Conservation (phyloP, 1,140 invertebrate species). For the Lepidurus apus region DNA sequence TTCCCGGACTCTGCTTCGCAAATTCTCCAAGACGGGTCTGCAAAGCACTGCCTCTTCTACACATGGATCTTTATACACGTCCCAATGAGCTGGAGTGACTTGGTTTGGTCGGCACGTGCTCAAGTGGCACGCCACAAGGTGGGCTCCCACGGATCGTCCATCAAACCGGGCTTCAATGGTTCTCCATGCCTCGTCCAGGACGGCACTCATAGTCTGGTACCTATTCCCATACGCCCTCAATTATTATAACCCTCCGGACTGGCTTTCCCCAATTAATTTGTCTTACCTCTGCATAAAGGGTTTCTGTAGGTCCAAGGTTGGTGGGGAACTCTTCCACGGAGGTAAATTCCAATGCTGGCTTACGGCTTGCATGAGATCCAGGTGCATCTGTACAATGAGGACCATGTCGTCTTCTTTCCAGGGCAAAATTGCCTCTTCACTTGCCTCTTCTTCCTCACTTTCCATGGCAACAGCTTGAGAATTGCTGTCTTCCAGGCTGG, state of each 20-base stretch:
- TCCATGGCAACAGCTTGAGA: neutral
- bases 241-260: neutral
- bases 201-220: neutral
- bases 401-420: slow-evolving; percentile 6
- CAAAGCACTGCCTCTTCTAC: slow-evolving; percentile 69
- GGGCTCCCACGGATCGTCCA: neutral
- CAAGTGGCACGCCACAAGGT: neutral
- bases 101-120: neutral
- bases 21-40: slow-evolving; percentile 57
- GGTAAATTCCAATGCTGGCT: neutral
- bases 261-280: neutral
- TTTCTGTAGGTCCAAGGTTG: neutral
- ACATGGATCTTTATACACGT: slow-evolving; percentile 85
- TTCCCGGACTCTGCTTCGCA: slow-evolving; percentile 57
- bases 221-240: neutral
- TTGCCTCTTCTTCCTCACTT: neutral
- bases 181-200: neutral
- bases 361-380: neutral
- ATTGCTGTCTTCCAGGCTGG: slow-evolving; percentile 4
- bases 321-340: neutral
- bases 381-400: slow-evolving; percentile 24
- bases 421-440: slow-evolving; percentile 11
- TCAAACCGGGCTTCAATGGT: neutral
- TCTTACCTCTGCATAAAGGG: neutral
- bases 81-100: slow-evolving; percentile 46